Evolutionary conservation across 2,113 vertebrate species (phyloP).

Genomic region (Bettongia penicillata): DNA sequence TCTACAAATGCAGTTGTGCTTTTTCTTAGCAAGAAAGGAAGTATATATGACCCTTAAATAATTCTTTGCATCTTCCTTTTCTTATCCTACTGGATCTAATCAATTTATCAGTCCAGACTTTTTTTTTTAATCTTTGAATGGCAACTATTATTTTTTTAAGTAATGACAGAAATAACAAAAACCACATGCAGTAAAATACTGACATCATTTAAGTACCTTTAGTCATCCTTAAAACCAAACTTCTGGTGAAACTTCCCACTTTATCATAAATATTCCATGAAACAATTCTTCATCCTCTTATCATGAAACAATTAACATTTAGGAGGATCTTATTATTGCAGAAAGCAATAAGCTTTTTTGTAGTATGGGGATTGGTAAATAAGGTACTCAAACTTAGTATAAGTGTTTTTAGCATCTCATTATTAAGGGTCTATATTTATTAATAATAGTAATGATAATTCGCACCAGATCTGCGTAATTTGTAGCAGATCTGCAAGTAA

Average conservation of each 20-base stretch:
- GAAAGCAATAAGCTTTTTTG: conserved; percentile 59
- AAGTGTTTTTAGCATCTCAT: conserved; percentile 55
- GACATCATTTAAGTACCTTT: conserved; percentile 47
- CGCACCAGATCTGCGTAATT: not conserved
- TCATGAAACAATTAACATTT: conserved; percentile 70
- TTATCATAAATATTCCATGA: conserved; percentile 61
- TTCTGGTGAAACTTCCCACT: conserved; percentile 66
- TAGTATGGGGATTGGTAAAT: not conserved
- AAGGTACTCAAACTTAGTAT: conserved; percentile 62
- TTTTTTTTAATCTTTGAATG: conserved; percentile 31
- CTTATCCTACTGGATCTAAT: conserved; percentile 56
- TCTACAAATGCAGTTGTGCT: conserved; percentile 57
- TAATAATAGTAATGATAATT: not conserved
- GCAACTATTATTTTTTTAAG: conserved; percentile 46
- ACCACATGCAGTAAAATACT: not conserved
- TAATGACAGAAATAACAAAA: not conserved
- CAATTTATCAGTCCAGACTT: conserved; percentile 49
- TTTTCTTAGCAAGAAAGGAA: conserved; percentile 52
- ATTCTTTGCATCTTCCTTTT: conserved; percentile 52
- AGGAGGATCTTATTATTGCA: conserved; percentile 69
- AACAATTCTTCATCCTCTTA: conserved; percentile 58
- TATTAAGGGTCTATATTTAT: conserved; percentile 45
- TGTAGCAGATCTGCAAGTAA: not conserved
- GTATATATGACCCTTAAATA: conserved; percentile 12
- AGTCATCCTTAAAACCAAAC: conserved; percentile 57